Evolutionary conservation across 2,797 vertebrate species (phyloP).

Genomic region (Tamandua tetradactyla): DNA sequence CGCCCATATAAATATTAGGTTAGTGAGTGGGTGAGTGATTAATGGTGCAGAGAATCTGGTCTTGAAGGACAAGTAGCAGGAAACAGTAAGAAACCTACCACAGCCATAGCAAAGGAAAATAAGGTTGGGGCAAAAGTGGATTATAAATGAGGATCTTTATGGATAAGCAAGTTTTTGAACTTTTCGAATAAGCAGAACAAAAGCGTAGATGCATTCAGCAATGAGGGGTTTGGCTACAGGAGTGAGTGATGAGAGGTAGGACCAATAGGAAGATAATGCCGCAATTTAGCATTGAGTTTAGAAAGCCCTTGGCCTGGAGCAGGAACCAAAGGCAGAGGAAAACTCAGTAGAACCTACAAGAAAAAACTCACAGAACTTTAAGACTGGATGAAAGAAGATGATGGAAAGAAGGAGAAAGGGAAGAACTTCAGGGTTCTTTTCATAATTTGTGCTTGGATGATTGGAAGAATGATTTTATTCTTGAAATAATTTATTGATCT

Average conservation of each 20-base stretch:
- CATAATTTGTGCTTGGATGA: neutral
- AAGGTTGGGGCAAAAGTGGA: neutral
- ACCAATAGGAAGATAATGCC: neutral
- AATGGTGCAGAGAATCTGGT: neutral
- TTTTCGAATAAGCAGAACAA: slow-evolving; percentile 2
- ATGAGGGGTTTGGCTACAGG: neutral
- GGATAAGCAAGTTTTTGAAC: neutral
- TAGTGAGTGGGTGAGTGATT: neutral
- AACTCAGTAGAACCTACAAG: neutral
- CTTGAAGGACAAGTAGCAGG: neutral
- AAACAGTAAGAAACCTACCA: neutral
- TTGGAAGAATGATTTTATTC: neutral
- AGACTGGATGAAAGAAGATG: no score
- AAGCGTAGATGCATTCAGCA: neutral
- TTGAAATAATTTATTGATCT: neutral
- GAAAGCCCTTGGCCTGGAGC: neutral
- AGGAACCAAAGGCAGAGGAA: neutral
- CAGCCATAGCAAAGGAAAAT: neutral
- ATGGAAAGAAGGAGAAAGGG: neutral
- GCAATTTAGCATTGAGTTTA: neutral
- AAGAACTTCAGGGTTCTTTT: slow-evolving; percentile 8
- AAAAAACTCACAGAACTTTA: neutral
- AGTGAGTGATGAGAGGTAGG: neutral
- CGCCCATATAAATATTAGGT: neutral
- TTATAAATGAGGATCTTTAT: neutral